Evolutionary conservation across 1,140 invertebrate genomes (phyloP), one percentile per base, ranked within the genome.

Genomic region (Neomicropteryx cornuta): DNA sequence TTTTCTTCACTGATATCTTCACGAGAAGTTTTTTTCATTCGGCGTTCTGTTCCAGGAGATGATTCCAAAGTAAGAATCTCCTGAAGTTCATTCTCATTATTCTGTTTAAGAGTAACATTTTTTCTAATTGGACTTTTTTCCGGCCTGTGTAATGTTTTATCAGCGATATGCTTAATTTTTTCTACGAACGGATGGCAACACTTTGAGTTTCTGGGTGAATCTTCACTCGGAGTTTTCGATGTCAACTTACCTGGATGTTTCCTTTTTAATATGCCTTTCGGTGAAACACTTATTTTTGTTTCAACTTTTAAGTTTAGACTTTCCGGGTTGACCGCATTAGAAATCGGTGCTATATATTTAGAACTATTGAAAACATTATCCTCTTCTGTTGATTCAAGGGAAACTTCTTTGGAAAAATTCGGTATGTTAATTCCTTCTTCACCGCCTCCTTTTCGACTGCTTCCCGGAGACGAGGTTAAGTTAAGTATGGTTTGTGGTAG

Each of bases 101-200:
- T 65, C 32, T 58, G 49, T 45, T 65, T 67, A 8, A 52, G 36
- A 23, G 40, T 36, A 11, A 64, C 62, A 21, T 66, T 66, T 38
- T 70, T 69, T 45, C 71, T 70, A 43, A 59, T 62, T 39, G 68
- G 67, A 44, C 40, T 49, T 40, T 61, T 67, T 18, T 66, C 62
- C 31, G 58, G 40, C 46, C 67, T 68, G 33, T 72, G 68, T 43
- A 74, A 61, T 36, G 72, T 72, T 53, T 71, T 70, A 42, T 73
- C 71, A 16, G 72, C 72, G 53, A 73, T 62, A 34, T 71, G 68
- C 55, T 72, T 75, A 5, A 75, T 63, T 58, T 75, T 75, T 50
- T 74, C 72, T 41, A 75, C 71, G 27, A 74, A 58, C 21, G 72
- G 71, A 48, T 72, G 71, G 51, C 68, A 71, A 48, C 63, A 68